Evolutionary conservation across 2,113 vertebrate genomes (phyloP).

Genomic region (Protobothrops flavoviridis): DNA sequence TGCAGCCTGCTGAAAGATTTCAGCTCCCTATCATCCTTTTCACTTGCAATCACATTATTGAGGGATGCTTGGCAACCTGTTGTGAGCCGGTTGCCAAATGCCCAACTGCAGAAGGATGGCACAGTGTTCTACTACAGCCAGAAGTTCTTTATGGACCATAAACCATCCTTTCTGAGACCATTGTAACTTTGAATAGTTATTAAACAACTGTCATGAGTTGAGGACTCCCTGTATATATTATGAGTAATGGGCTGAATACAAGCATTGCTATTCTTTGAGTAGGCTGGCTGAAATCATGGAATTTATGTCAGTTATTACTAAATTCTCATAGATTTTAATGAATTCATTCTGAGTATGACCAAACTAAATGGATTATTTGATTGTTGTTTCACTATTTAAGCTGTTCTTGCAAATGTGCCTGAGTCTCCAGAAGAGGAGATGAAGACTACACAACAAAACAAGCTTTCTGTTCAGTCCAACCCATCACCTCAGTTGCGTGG

Average conservation of each 20-base stretch:
- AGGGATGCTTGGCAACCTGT: not conserved
- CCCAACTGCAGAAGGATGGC: not conserved
- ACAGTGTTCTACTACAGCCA: not conserved
- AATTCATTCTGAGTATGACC: not conserved
- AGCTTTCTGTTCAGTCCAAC: constrained; percentile 72
- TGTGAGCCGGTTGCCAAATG: not conserved
- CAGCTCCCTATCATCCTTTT: not conserved
- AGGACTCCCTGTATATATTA: accelerated
- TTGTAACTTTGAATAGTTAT: not conserved
- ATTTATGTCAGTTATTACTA: not conserved
- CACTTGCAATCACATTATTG: not conserved
- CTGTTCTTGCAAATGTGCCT: constrained; percentile 57
- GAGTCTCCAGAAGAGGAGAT: constrained; percentile 74
- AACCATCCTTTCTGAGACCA: not conserved
- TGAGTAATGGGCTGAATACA: not conserved
- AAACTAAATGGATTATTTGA: not conserved
- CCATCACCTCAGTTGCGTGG: constrained; percentile 85
- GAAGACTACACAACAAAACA: constrained; percentile 72
- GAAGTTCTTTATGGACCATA: not conserved
- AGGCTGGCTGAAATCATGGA: not conserved
- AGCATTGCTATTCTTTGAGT: not conserved
- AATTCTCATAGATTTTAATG: not conserved
- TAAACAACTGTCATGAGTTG: not conserved
- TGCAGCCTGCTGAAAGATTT: not conserved
- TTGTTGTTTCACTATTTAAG: constrained; percentile 44